Conservation (phyloP, 2,113 vertebrate species). For the Mobula hypostoma region DNA sequence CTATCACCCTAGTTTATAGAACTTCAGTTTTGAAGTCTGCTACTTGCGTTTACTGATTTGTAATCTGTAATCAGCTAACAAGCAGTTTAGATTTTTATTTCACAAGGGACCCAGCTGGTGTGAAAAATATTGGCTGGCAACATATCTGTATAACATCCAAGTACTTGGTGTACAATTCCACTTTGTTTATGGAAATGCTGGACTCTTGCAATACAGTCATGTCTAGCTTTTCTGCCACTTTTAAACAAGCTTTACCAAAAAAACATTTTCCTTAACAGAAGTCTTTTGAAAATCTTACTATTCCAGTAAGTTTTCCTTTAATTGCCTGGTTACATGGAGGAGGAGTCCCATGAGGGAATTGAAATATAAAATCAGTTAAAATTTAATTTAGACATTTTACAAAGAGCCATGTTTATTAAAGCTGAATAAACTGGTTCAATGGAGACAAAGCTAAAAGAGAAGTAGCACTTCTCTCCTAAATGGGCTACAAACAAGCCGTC, state of each 20-base stretch:
- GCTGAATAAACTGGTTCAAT: constrained; percentile 11
- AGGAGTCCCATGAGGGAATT: not conserved
- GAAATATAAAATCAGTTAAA: not conserved
- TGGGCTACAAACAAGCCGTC: not conserved
- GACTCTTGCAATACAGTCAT: not conserved
- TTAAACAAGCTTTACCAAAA: not conserved
- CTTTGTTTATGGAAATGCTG: constrained; percentile 11
- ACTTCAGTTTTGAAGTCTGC: not conserved
- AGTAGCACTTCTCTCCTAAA: not conserved
- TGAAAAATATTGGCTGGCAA: constrained; percentile 12
- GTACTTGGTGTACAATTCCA: constrained; percentile 6
- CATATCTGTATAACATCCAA: not conserved
- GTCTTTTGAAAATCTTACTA: not conserved
- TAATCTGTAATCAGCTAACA: not conserved
- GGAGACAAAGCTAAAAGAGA: not conserved
- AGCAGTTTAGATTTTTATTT: constrained; percentile 4
- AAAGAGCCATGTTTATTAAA: constrained; percentile 10
- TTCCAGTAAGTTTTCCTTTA: not conserved
- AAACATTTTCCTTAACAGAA: not conserved
- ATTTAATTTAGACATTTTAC: not conserved
- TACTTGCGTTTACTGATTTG: not conserved
- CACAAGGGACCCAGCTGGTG: not conserved
- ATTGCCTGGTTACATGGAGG: not conserved
- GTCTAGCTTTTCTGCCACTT: not conserved
- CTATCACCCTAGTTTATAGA: not conserved